These are phyloP conservation scores for Amphiura filiformis DNA, from an alignment of 35 echinoderm and acorn worm species.

Conservation along the genomic window DNA sequence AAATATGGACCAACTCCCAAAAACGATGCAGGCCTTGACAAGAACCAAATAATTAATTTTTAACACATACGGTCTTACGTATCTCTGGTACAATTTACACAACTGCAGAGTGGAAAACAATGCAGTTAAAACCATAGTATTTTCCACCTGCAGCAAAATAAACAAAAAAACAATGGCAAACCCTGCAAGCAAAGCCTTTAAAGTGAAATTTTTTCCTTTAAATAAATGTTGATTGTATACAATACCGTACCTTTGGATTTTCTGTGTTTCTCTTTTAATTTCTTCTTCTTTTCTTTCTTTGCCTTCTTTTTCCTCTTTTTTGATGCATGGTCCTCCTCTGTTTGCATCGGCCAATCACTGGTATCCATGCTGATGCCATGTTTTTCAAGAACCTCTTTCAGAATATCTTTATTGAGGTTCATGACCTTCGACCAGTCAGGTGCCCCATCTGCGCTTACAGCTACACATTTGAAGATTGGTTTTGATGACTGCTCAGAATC, in stretches of 20 bases:
- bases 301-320: not conserved
- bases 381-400: conserved; percentile 1
- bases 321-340: not conserved
- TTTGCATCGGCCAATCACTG: not conserved
- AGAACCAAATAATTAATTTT: no score
- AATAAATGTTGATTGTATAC: no score
- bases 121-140: no score
- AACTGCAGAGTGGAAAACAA: no score
- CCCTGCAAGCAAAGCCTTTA: no score
- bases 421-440: conserved; percentile 1
- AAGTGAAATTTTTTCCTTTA: no score
- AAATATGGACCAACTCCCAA: no score
- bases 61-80: no score
- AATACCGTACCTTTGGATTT: not conserved
- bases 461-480: not conserved
- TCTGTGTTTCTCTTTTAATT: not conserved
- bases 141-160: no score
- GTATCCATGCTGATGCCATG: not conserved
- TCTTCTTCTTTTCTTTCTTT: not conserved
- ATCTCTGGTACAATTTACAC: no score
- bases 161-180: no score
- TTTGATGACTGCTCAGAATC: not conserved
- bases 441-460: not conserved
- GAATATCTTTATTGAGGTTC: not conserved
- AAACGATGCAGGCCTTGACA: no score